Conservation (phyloP, 1,140 invertebrate genomes). For the Orius insidiosus region DNA sequence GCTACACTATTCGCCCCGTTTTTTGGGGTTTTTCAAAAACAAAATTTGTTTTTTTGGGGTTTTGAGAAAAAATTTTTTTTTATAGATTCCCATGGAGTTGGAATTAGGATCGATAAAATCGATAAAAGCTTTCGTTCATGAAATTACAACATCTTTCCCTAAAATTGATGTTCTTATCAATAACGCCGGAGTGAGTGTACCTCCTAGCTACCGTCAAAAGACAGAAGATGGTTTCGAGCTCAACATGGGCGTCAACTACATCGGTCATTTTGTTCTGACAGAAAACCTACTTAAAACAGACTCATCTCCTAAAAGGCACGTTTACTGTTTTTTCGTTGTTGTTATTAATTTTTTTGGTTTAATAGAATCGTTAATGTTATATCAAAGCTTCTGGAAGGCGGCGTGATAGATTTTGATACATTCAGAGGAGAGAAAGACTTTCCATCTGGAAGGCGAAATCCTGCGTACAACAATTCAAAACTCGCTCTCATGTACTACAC, state of each 20-base stretch:
- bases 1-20: no score
- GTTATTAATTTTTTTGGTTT: constrained; percentile 11
- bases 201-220: constrained; percentile 28
- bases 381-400: constrained; percentile 37
- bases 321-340: constrained; percentile 25
- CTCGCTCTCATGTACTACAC: no score
- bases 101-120: constrained; percentile 54
- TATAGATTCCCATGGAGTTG: constrained; percentile 51
- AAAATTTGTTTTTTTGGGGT: constrained; percentile 3
- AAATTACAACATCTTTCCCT: constrained; percentile 39
- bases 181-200: constrained; percentile 51
- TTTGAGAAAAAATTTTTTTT: no score
- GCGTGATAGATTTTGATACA: constrained; percentile 51
- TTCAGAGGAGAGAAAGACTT: constrained; percentile 38
- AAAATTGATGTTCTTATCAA: constrained; percentile 56
- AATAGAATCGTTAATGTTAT: constrained; percentile 36
- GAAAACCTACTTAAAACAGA: constrained; percentile 51
- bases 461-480: constrained; percentile 64
- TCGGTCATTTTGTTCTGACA: constrained; percentile 73
- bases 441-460: constrained; percentile 32
- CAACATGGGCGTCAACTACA: constrained; percentile 61
- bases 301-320: constrained; percentile 40
- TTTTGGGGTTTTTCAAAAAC: no score
- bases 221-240: constrained; percentile 73
- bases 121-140: constrained; percentile 44